Percentiles rank a stretch among this genome's conserved stretches.
Evolutionary conservation across 2,888 invertebrate genomes (phyloP).

Genomic region (Oscheius sp.): DNA sequence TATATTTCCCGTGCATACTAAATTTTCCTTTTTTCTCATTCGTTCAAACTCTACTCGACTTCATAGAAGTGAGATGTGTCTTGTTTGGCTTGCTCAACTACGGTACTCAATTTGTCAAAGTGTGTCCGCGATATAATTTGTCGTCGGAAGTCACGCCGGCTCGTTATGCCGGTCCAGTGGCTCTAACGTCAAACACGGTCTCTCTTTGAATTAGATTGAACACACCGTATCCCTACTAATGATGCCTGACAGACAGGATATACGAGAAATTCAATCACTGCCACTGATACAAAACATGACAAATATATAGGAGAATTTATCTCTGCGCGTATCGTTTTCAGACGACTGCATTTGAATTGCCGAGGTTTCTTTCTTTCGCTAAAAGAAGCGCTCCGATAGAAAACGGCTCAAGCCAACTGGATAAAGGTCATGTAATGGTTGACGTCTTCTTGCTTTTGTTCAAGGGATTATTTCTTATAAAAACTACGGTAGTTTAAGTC

Average conservation of each 20-base stretch:
- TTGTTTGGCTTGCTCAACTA: slow-evolving; percentile 13
- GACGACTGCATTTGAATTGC: slow-evolving; percentile 24
- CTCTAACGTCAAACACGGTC: slow-evolving; percentile 27
- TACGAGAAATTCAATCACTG: slow-evolving; percentile 1
- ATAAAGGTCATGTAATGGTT: slow-evolving; percentile 22
- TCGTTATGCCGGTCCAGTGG: slow-evolving; percentile 28
- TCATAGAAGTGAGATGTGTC: too few species aligned
- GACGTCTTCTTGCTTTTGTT: neutral
- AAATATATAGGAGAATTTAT: too few species aligned
- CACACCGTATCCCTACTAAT: slow-evolving; percentile 26
- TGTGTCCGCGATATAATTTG: slow-evolving; percentile 31
- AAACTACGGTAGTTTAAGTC: too few species aligned
- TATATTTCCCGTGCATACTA: too few species aligned
- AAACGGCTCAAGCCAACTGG: slow-evolving; percentile 24
- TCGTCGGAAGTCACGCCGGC: slow-evolving; percentile 32
- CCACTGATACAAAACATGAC: too few species aligned
- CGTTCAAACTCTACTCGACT: too few species aligned
- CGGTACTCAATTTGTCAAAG: slow-evolving; percentile 31
- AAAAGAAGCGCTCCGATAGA: slow-evolving; percentile 21
- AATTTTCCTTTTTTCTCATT: neutral
- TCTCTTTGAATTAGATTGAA: slow-evolving; percentile 24
- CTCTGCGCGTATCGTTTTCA: too few species aligned
- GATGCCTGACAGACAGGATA: neutral
- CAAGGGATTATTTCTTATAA: neutral
- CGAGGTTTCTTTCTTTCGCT: slow-evolving; percentile 20